These are phyloP conservation scores for Eulimnadia texana DNA, from an alignment of 1,140 invertebrate species.

Conservation along the genomic window DNA sequence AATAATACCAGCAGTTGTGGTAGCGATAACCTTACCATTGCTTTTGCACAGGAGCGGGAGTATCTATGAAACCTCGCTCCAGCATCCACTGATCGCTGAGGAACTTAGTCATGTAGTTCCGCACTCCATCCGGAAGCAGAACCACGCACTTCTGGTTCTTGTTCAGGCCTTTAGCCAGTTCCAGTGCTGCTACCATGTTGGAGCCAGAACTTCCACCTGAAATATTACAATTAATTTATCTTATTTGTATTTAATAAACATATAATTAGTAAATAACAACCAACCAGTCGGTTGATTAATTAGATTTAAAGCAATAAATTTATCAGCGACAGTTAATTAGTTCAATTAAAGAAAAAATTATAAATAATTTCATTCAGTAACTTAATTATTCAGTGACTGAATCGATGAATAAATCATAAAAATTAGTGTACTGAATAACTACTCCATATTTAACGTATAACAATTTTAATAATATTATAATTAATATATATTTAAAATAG, in stretches of 20 bases:
- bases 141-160: conserved; percentile 40
- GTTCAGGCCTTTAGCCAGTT: conserved; percentile 37
- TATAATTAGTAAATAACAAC: background rate
- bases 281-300: background rate
- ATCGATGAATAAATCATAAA: too few relatives aligned
- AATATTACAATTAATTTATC: background rate
- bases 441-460: too few relatives aligned
- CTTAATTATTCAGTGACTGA: too few relatives aligned
- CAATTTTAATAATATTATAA: too few relatives aligned
- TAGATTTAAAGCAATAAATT: background rate
- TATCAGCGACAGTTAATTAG: background rate
- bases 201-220: background rate
- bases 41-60: conserved; percentile 6
- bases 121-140: conserved; percentile 41
- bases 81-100: conserved; percentile 45
- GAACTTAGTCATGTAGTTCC: conserved; percentile 52
- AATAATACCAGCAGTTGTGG: background rate
- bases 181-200: conserved; percentile 26
- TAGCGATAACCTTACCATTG: conserved; percentile 9
- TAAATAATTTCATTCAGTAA: background rate
- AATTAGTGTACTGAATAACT: too few relatives aligned
- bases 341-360: background rate
- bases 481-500: too few relatives aligned
- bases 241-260: background rate
- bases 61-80: conserved; percentile 34